Conservation (phyloP, 2,113 vertebrate genomes). For the Dasyprocta punctata region DNA sequence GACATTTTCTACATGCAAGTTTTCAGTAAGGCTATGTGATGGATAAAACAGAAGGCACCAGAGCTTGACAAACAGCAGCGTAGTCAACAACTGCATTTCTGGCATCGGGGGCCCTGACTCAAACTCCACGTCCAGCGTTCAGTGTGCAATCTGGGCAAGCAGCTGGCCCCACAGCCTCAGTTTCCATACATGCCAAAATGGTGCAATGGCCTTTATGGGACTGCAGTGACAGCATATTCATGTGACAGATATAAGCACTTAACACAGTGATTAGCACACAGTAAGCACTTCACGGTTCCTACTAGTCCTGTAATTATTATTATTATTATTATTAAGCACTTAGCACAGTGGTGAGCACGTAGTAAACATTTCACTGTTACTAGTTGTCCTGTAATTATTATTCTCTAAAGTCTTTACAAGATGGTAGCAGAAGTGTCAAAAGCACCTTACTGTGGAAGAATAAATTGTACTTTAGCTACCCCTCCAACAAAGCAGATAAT, state of each 20-base stretch:
- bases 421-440: background rate
- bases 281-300: background rate
- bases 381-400: background rate
- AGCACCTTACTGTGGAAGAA: background rate
- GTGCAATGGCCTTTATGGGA: background rate
- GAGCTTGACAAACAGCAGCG: background rate
- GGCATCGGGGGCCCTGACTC: background rate
- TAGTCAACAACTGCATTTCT: background rate
- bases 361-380: background rate
- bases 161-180: background rate
- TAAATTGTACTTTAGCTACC: background rate
- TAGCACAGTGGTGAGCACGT: background rate
- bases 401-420: background rate
- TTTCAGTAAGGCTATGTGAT: background rate
- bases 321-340: background rate
- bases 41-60: background rate
- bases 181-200: background rate
- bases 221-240: background rate
- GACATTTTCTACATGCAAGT: background rate
- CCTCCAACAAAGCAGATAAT: background rate
- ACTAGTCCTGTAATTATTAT: background rate
- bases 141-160: background rate
- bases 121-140: background rate
- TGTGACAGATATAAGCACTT: background rate
- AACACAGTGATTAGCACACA: background rate